Evolutionary conservation across 2,888 invertebrate species (phyloP).

Genomic region (Chelonus formosanus): DNA sequence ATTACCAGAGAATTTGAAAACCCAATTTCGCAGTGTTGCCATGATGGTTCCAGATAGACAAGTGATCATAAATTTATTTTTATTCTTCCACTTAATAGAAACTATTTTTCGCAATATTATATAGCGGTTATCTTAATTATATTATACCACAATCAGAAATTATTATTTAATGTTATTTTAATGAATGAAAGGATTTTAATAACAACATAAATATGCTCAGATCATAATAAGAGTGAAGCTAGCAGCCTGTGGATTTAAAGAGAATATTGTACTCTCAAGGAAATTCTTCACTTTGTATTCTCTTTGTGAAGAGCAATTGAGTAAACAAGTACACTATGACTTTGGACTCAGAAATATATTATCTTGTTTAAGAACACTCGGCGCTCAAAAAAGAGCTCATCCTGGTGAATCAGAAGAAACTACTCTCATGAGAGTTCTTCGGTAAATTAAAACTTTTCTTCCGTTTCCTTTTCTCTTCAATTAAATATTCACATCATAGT

Average conservation of each 20-base stretch:
- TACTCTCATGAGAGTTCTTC: constrained; percentile 93
- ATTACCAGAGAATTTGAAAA: constrained; percentile 95
- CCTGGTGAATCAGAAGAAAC: constrained; percentile 93
- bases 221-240: constrained; percentile 78
- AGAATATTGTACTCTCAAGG: constrained; percentile 92
- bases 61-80: constrained; percentile 77
- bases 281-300: constrained; percentile 98
- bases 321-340: constrained; percentile 96
- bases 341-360: constrained; percentile 95
- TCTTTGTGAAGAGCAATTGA: constrained; percentile 95
- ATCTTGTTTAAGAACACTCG: constrained; percentile 91
- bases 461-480: no score
- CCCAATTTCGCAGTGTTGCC: constrained; percentile 96
- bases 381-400: constrained; percentile 90
- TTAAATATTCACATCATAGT: no score
- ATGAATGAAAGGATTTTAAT: no score
- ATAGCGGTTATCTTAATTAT: no score
- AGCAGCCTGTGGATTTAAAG: constrained; percentile 94
- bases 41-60: constrained; percentile 99
- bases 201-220: no score
- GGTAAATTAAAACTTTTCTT: no score
- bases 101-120: no score
- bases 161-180: no score
- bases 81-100: no score
- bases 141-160: no score